phyloP scores from a whole-genome alignment of 2,888 invertebrate species.

The Apeira syringaria region DNA sequence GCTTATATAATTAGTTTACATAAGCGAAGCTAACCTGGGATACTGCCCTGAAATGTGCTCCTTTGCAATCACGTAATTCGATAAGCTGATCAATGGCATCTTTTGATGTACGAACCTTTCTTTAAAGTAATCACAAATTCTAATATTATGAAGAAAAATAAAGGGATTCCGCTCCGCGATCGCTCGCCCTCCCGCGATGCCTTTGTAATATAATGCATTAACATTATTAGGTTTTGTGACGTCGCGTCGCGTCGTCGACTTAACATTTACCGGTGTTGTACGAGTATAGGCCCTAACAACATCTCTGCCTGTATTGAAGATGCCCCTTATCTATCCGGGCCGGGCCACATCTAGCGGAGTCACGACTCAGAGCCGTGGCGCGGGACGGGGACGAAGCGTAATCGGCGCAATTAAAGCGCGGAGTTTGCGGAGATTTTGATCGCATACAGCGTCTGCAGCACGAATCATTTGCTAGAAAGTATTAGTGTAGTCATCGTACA shows the following conservation, averaged over 20 bases:
- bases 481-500: too few relatives aligned
- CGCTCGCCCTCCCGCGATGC: constrained; percentile 47
- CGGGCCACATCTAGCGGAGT: constrained; percentile 7
- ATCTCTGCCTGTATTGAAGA: constrained; percentile 13
- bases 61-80: constrained; percentile 51
- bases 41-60: constrained; percentile 14
- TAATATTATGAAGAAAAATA: constrained; percentile 66
- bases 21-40: constrained; percentile 3
- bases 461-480: constrained; percentile 47
- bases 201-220: constrained; percentile 76
- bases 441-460: constrained; percentile 43
- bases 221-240: constrained; percentile 70
- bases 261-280: constrained; percentile 54
- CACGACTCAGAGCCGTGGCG: constrained; percentile 6
- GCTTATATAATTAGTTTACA: background rate
- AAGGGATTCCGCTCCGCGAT: constrained; percentile 48
- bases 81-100: constrained; percentile 53
- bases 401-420: constrained; percentile 35
- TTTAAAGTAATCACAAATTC: constrained; percentile 70
- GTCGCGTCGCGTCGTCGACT: constrained; percentile 60
- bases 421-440: constrained; percentile 37
- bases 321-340: constrained; percentile 12
- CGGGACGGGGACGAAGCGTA: constrained; percentile 9
- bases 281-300: constrained; percentile 20
- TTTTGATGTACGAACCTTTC: constrained; percentile 54